phyloP scores from a whole-genome alignment of 1,140 invertebrate species.

The Cyclina sinensis region DNA sequence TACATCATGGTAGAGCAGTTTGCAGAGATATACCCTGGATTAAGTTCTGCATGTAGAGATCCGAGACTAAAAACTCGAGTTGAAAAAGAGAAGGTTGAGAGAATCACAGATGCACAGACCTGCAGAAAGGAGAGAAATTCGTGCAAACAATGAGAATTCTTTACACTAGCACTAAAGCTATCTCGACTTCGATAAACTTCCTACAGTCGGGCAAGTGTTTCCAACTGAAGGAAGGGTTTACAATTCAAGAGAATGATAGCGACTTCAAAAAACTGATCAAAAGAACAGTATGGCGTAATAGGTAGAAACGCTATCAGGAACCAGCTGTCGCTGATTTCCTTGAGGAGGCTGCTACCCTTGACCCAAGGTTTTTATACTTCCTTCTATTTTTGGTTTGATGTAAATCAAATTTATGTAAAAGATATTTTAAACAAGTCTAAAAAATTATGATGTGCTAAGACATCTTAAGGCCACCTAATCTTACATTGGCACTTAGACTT shows the following conservation, averaged over 20 bases:
- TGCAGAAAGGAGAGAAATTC: background rate
- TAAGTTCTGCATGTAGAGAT: background rate
- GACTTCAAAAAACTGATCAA: background rate
- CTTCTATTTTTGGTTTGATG: too few species aligned
- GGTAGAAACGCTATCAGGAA: background rate
- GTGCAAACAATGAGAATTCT: background rate
- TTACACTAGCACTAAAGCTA: background rate
- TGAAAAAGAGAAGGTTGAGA: conserved; percentile 14
- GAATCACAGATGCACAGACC: background rate
- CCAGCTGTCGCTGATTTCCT: background rate
- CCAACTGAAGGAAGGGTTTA: background rate
- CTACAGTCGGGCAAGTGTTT: background rate
- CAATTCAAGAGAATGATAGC: background rate
- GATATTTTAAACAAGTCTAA: too few species aligned
- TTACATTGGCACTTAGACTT: too few species aligned
- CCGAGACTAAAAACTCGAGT: background rate
- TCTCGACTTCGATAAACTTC: background rate
- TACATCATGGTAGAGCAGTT: background rate
- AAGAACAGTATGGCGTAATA: background rate
- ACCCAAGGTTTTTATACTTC: too few species aligned
- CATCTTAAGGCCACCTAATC: too few species aligned
- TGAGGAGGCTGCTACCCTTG: background rate
- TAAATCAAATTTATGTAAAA: too few species aligned
- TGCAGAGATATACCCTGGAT: background rate
- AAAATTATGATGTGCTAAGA: too few species aligned